Base-by-base conservation (phyloP, 2,888 invertebrate genomes). In the Pseudococcus jackbeardsleyi region DNA sequence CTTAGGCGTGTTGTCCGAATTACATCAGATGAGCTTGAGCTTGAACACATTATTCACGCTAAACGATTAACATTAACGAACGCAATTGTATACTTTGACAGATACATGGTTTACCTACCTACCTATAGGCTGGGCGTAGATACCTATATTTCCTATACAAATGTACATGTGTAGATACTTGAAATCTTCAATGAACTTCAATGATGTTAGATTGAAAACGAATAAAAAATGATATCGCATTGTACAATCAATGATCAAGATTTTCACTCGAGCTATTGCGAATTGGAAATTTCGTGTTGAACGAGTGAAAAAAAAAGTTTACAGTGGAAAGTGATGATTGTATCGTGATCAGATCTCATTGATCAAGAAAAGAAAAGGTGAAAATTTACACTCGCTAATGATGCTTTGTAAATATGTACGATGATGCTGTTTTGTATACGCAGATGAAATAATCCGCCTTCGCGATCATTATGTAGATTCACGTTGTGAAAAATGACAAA, bases 31-130 rank as follows among this genome's bases (percentile, higher is more conserved):
- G 26, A 33, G 26, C 26, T 33, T 39, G 72, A 72, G 72, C 39
- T 26, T 26, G 39, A 72, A 33, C 33, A 33, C 39, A 72, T 72
- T 72, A 72, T 72, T 72, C 72, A 72, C 72, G 33, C 33, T 72
- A 72, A 72, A 72, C 72, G 72, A 72, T 72, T 33, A 72, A 39
- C 72, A 72, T 72, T 72, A 72, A 72, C 72, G 72, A 72, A 15
- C 39, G 72, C 39, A 72, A 72, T 72, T 72, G 72, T 72, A 39
- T 12, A 11, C 26, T 72, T 72, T 72, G 72, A 72, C 72, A 72
- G 72, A 33, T 72, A 72, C 72, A 72, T 17, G 72, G 26, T 72
- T 39, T 33, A 39, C 59, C 3, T 59, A 59, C 19, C 59, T 59
- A 19, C 11, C 54, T 54, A 11, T 59, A 1, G 59, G 6, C 19